Base-by-base conservation (phyloP, 2,113 vertebrate genomes). In the Megaceryle maxima region DNA sequence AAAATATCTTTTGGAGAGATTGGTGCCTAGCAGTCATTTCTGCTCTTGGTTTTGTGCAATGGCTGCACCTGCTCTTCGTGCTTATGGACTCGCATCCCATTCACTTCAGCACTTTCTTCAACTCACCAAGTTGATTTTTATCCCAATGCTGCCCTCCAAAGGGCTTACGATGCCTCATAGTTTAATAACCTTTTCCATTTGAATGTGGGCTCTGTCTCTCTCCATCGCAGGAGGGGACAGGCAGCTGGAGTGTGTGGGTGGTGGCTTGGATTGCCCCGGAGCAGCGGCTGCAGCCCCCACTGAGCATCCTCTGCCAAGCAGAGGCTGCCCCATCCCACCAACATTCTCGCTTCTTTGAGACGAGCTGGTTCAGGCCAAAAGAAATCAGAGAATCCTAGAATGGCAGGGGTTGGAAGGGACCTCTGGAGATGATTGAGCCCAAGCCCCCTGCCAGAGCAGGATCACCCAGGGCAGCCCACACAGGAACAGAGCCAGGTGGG, bases 281-380 rank as follows among this genome's bases (percentile, higher is more conserved):
- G 6, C 56, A 17, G 33, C 1, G 4, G 59, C 35, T n/a, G n/a
- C 15, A 6, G 43, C 46, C 43, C 43, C 1, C 33, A 37, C 18
- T 3, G n/a, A 67, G 46, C 29, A 15, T 44, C 51, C 50, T 44
- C 59, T 41, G 14, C 73, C 13, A 31, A 46, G 53, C 1, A 1
- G 25, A 6, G 18, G 11, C 39, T 0, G 2, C 11, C 20, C n/a
- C 6, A 1, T 11, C 1, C 1, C 26, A 28, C 20, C 3, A 1
- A 29, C 0, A 2, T 35, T 67, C 62, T 56, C 9, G 3, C 50
- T 76, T 28, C 82, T 64, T 46, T 53, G 28, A 41, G 24, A 53
- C 20, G 64, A 72, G n/a, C 82, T 67, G 82, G 8, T 16, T 76
- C 39, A 46, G 2, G 2, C n/a, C 0, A 2, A 53, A 59, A 48